Conservation (phyloP, 2,888 invertebrate genomes). For the Phalera bucephala region DNA sequence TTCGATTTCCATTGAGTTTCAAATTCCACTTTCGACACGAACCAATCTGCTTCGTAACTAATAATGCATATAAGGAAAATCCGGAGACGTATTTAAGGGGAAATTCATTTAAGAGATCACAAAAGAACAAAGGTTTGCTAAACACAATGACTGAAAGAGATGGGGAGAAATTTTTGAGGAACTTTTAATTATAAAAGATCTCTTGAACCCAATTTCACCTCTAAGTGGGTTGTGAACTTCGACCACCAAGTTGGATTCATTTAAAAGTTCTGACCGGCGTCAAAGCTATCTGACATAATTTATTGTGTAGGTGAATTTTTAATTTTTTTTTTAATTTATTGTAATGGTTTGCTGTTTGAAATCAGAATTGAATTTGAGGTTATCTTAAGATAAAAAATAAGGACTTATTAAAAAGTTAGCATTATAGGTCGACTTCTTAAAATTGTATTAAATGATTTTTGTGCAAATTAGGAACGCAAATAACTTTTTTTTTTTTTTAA, state of each 20-base stretch:
- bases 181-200: slow-evolving; percentile 51
- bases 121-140: slow-evolving; percentile 25
- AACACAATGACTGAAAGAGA: slow-evolving; percentile 26
- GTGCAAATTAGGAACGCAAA: no score
- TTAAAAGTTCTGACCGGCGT: slow-evolving; percentile 44
- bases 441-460: no score
- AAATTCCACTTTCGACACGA: no score
- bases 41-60: no score
- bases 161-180: slow-evolving; percentile 32
- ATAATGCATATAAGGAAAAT: slow-evolving; percentile 1
- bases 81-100: slow-evolving; percentile 5
- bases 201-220: slow-evolving; percentile 42
- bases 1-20: no score
- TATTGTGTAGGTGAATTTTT: slow-evolving; percentile 35
- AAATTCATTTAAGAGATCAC: slow-evolving; percentile 17
- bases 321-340: no score
- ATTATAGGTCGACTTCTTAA: no score
- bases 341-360: no score
- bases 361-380: no score
- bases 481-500: no score
- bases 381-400: no score
- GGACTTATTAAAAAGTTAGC: no score
- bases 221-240: slow-evolving; percentile 37
- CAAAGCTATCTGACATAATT: slow-evolving; percentile 47
- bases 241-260: slow-evolving; percentile 42